Evolutionary conservation across 1,140 invertebrate species (phyloP).

Genomic region (Acarapis woodi): DNA sequence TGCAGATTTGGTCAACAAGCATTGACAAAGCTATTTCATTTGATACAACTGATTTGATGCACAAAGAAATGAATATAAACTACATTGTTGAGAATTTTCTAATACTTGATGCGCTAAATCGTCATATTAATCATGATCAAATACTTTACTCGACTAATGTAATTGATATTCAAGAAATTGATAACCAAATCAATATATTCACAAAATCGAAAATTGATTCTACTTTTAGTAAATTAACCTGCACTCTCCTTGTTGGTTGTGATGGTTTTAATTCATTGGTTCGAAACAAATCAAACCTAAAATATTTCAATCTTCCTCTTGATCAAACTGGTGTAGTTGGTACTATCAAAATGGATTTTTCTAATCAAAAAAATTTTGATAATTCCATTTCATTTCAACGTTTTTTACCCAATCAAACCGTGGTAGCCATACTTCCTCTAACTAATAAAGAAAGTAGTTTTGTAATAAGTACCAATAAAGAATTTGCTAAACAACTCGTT

Average conservation of each 20-base stretch:
- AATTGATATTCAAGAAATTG: neutral
- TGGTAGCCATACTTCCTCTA: constrained; percentile 9
- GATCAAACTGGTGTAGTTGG: constrained; percentile 9
- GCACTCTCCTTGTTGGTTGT: constrained; percentile 10
- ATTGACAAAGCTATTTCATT: constrained; percentile 7
- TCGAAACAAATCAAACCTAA: constrained; percentile 4
- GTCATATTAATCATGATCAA: neutral
- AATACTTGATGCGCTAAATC: constrained; percentile 2
- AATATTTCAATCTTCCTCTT: constrained; percentile 6
- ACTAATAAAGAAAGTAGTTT: constrained; percentile 4
- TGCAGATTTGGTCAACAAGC: constrained; percentile 8
- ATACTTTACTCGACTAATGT: constrained; percentile 3
- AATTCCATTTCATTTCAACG: constrained; percentile 10
- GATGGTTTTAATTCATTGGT: constrained; percentile 10
- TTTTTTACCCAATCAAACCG: constrained; percentile 5
- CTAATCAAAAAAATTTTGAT: neutral
- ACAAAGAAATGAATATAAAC: neutral
- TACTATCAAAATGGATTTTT: constrained; percentile 6
- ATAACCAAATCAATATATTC: neutral
- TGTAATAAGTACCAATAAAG: constrained; percentile 4
- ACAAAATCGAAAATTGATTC: neutral
- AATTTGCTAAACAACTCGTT: constrained; percentile 2
- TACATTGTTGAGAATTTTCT: constrained; percentile 9
- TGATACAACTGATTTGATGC: neutral
- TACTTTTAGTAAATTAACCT: no score